Evolutionary conservation across 2,888 invertebrate genomes (phyloP), one percentile per base, ranked within the genome.

Genomic region (Anagyrus pseudococci): DNA sequence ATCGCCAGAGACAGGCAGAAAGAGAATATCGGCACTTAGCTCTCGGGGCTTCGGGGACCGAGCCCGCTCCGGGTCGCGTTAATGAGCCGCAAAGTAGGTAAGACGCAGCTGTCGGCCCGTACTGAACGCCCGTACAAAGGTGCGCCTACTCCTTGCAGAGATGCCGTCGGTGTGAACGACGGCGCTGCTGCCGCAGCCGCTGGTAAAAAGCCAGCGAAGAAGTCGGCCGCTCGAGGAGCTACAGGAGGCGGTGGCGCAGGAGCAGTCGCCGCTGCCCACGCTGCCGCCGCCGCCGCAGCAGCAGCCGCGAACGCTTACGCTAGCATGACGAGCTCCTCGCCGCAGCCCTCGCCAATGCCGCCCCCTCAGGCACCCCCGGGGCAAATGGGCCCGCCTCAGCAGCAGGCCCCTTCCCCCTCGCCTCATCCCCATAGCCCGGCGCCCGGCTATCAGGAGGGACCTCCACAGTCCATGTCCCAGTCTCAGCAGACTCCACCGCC

Each of bases 311-410:
- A 49, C n/a, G n/a, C n/a, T n/a, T n/a, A n/a, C n/a, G n/a, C n/a
- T 53, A 65, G 59, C 44, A 92, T 92, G 92, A 89, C 92, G 74
- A 92, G 92, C 80, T 92, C 92, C 65, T 92, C 92, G 69, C 92
- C 93, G 63, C 91, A 91, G 81, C 92, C 87, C 69, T 92, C 92
- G 75, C 92, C 93, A 40, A 93, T 93, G 93, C 93, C 92, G 92
- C 93, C 92, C 41, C 91, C 91, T 46, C 67, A 63, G 58, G 64
- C 58, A 17, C 92, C 93, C n/a, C 92, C 93, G 2, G 93, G 92
- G 6, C 92, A 92, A 20, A 93, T 93, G 92, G 92, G 92, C 1
- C 92, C 92, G 4, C 92, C 92, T 10, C 89, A 89, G 4, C 89
- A 89, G 4, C 92, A 92, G 76, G 90, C 91, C 70, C 91, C 91